Evolutionary conservation across 2,888 invertebrate genomes (phyloP).

Genomic region (Branchipolynoe longqiensis): DNA sequence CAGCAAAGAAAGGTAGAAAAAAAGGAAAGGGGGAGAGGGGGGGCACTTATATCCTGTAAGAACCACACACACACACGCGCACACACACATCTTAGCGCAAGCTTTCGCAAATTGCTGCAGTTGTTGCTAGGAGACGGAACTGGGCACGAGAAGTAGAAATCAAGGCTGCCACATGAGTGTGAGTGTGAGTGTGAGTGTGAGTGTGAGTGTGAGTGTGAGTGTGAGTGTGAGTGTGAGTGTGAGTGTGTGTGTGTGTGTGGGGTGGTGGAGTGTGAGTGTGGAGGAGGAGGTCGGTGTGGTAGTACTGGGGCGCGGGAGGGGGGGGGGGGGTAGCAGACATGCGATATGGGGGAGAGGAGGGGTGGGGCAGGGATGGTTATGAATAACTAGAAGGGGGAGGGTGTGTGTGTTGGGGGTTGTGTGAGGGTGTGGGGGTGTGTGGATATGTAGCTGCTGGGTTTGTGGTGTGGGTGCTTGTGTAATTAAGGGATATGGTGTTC

Average conservation of each 20-base stretch:
- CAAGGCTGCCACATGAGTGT: neutral
- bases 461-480: no score
- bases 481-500: no score
- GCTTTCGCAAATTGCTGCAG: slow-evolving; percentile 35
- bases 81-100: slow-evolving; percentile 22
- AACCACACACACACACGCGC: no score
- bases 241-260: neutral
- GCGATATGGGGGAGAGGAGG: neutral
- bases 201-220: neutral
- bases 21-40: no score
- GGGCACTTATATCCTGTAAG: no score
- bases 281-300: neutral
- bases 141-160: neutral
- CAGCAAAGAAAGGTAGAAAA: neutral
- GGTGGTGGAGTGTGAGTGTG: neutral
- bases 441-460: no score
- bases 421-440: no score
- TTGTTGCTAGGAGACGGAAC: slow-evolving; percentile 44
- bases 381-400: no score
- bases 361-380: no score
- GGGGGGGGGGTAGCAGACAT: neutral
- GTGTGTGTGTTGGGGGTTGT: no score
- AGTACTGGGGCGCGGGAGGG: neutral
- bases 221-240: neutral
- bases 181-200: neutral